Evolutionary conservation across 2,113 vertebrate species (phyloP), one percentile per base, ranked within the genome.

Genomic region (Romanogobio albipinnatus): DNA sequence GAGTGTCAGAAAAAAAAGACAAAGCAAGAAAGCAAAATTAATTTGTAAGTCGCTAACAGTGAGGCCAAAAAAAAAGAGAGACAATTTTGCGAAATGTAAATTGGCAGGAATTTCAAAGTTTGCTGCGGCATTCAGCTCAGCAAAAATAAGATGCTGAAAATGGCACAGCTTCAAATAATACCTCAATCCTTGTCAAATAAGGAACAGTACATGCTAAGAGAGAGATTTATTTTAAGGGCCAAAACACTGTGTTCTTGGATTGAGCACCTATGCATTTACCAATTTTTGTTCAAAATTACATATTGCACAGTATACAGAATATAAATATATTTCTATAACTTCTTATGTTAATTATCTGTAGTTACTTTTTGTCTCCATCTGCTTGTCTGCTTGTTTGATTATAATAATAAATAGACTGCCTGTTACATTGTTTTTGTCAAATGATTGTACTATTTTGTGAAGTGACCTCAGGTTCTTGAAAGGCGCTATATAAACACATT

Each of bases 131-230:
- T 39, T 68, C 64, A 19, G 43, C 47, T 81, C 47, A 49, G 26
- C 9, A 9, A 68, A 70, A 74, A 45, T 2, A 61, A 22, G 24
- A 47, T 43, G 26, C 9, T 15, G 53, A 14, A 80, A 17, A 85
- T 87, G 61, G 77, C 86, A 86, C 89, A 73, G 89, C 89, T 84
- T 81, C 33, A 86, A 85, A 86, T 79, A 77, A 62, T n/a, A 29
- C 51, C 9, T 77, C 17, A 58, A 58, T 58, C 14, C 17, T 39
- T 58, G 29, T 88, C 81, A 86, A 89, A 86, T 85, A 89, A 90
- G 19, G 33, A 36, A 77, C 75, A 58, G 29, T 39, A 58, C 75
- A 58, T 58, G 9, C 51, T 7, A 17, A 39, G 3, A 58, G 17
- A 11, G 75, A 77, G 26, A 22, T 13, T 53, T 53, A 73, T 13